Percentiles rank a stretch among this genome's conserved stretches.
Evolutionary conservation across 2,888 invertebrate species (phyloP).

Genomic region (Pollenia amentaria): DNA sequence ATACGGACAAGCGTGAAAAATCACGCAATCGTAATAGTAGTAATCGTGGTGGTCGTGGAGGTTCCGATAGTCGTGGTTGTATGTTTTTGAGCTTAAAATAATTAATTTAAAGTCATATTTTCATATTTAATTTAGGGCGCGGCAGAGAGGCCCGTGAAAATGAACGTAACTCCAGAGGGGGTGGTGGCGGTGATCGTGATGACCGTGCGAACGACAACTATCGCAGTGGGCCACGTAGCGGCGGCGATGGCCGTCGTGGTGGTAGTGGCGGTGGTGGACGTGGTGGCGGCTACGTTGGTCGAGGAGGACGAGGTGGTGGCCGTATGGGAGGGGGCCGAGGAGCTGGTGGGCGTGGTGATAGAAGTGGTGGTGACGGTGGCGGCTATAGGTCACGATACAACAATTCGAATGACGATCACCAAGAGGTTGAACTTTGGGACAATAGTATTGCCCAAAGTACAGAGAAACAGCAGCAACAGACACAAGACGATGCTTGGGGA

Average conservation of each 20-base stretch:
- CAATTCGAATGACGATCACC: slow-evolving; percentile 83
- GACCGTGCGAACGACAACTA: slow-evolving; percentile 75
- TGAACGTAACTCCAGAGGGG: slow-evolving; percentile 86
- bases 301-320: slow-evolving; percentile 85
- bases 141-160: slow-evolving; percentile 88
- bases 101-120: neutral
- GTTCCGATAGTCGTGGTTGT: slow-evolving; percentile 86
- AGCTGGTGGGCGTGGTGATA: slow-evolving; percentile 85
- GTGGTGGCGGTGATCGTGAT: slow-evolving; percentile 77
- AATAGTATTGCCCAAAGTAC: slow-evolving; percentile 85
- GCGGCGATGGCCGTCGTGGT: slow-evolving; percentile 81
- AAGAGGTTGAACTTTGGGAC: slow-evolving; percentile 87
- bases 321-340: slow-evolving; percentile 84
- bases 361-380: slow-evolving; percentile 84
- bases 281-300: slow-evolving; percentile 84
- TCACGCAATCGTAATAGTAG: slow-evolving; percentile 84
- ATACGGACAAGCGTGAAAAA: slow-evolving; percentile 83
- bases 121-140: slow-evolving; percentile 83
- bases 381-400: slow-evolving; percentile 79
- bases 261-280: slow-evolving; percentile 84
- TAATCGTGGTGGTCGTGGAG: slow-evolving; percentile 83
- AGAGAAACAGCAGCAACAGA: slow-evolving; percentile 82
- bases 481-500: slow-evolving; percentile 85
- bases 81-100: slow-evolving; percentile 69
- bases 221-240: slow-evolving; percentile 77